phyloP scores from a whole-genome alignment of 2,113 vertebrate species.

The Boulengeromyrus knoepffleri region DNA sequence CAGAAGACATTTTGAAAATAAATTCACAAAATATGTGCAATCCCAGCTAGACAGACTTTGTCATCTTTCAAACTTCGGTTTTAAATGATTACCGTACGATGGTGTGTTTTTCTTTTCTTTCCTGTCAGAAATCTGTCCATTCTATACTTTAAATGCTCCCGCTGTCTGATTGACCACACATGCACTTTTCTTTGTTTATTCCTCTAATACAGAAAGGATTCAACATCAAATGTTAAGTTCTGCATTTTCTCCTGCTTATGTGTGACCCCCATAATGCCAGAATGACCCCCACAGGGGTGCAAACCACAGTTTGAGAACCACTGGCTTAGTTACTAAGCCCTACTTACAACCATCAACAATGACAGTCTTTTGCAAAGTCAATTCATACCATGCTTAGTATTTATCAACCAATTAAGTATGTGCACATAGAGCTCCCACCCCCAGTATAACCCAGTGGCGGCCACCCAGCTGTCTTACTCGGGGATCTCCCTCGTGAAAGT shows the following conservation, averaged over 20 bases:
- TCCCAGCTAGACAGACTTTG: neutral
- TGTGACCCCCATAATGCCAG: neutral
- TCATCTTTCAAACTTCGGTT: neutral
- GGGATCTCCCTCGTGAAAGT: slow-evolving; percentile 78
- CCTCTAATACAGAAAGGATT: neutral
- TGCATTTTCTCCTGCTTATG: neutral
- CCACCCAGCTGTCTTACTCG: slow-evolving; percentile 65
- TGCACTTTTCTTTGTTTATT: neutral
- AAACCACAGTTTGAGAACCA: neutral
- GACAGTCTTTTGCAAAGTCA: neutral
- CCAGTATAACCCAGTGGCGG: no score
- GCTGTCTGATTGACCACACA: neutral
- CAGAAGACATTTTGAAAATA: neutral
- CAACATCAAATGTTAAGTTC: neutral
- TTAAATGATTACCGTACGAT: neutral
- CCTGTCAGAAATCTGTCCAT: neutral
- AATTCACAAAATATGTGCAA: neutral
- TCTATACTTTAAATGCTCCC: neutral
- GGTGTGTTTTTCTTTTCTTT: neutral
- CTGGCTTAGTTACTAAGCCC: neutral
- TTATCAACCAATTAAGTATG: neutral
- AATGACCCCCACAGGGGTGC: neutral
- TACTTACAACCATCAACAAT: neutral
- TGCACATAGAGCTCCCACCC: neutral
- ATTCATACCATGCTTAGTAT: neutral